Conservation (phyloP, 2,888 invertebrate species). For the Rhamnusium bicolor region DNA sequence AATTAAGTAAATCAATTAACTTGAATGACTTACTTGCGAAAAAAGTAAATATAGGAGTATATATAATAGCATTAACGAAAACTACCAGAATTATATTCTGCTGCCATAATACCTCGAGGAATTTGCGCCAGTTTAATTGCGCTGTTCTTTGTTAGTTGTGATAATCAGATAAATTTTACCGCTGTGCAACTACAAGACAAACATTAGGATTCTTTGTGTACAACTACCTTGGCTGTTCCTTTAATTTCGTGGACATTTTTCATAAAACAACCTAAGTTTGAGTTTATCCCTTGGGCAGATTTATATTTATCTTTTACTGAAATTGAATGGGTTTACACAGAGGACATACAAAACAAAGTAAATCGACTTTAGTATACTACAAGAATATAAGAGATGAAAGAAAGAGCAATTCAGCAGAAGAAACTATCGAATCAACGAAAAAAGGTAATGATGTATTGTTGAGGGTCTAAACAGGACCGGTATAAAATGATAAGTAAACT, state of each 20-base stretch:
- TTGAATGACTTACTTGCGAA: background rate
- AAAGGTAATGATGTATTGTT: background rate
- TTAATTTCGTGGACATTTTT: background rate
- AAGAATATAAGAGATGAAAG: background rate
- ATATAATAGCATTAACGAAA: background rate
- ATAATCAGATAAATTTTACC: conserved; percentile 2
- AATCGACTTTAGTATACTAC: background rate
- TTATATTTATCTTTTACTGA: background rate
- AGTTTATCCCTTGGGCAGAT: background rate
- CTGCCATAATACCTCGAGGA: background rate
- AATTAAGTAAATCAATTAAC: background rate
- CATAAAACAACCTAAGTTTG: background rate
- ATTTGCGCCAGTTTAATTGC: background rate
- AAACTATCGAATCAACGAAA: background rate
- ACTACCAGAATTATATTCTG: background rate
- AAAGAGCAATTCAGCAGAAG: background rate
- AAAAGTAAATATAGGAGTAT: background rate
- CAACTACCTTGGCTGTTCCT: background rate
- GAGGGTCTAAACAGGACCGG: background rate
- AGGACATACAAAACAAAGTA: background rate
- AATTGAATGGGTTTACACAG: conserved; percentile 7
- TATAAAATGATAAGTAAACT: background rate
- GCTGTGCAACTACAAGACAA: background rate
- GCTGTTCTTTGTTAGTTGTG: conserved; percentile 3
- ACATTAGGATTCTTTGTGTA: background rate